phyloP scores from a whole-genome alignment of 1,140 invertebrate genomes.

The Tetragonula clypearis region DNA sequence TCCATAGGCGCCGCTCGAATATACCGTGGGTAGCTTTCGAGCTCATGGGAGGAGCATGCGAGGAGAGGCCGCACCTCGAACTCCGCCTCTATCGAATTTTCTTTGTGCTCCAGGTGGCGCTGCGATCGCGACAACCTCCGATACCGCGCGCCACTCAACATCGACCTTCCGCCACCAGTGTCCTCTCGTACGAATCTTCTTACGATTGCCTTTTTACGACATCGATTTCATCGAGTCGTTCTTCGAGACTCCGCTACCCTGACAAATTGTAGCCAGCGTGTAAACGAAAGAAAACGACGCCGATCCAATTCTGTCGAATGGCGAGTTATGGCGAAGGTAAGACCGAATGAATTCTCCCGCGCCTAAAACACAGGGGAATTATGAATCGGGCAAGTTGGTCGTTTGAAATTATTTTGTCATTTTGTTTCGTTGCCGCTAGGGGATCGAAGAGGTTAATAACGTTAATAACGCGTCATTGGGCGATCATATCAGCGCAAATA shows the following conservation, averaged over 20 bases:
- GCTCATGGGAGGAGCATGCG: conserved; percentile 77
- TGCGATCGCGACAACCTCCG: conserved; percentile 38
- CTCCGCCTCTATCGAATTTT: conserved; percentile 74
- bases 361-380: neutral
- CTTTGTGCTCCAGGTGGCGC: conserved; percentile 60
- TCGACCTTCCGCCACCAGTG: conserved; percentile 45
- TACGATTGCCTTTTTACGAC: conserved; percentile 26
- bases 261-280: conserved; percentile 12
- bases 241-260: neutral
- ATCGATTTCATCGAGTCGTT: neutral
- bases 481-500: neutral
- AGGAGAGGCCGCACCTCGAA: conserved; percentile 76
- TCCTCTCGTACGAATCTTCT: conserved; percentile 15
- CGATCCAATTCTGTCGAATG: neutral
- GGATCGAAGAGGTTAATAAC: neutral
- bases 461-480: neutral
- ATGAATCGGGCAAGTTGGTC: neutral
- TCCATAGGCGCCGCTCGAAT: conserved; percentile 70
- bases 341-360: neutral
- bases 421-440: neutral
- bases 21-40: conserved; percentile 70
- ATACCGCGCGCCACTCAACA: conserved; percentile 45
- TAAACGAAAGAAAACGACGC: neutral
- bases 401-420: neutral
- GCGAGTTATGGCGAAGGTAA: neutral